Percentiles rank a stretch among this genome's conserved stretches.
These are phyloP conservation scores for Pseudomyrmex gracilis DNA, from an alignment of 1,140 invertebrate genomes.

Conservation along the genomic window DNA sequence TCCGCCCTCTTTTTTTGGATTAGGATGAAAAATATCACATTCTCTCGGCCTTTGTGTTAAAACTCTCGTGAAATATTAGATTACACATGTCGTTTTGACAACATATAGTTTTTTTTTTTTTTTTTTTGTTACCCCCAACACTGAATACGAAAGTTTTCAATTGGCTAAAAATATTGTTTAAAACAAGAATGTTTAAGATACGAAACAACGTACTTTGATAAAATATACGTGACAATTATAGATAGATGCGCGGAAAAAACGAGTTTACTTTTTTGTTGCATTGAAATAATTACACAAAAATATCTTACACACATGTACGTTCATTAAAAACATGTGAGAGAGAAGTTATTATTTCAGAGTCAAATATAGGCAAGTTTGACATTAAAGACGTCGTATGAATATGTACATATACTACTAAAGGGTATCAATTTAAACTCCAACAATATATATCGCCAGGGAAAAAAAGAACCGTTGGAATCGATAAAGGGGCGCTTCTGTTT, in stretches of 20 bases:
- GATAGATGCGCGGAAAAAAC: too few species aligned
- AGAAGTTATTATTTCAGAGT: background rate
- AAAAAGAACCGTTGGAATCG: conserved; percentile 31
- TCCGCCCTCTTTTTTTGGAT: background rate
- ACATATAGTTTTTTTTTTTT: background rate
- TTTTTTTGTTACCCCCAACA: conserved; percentile 2
- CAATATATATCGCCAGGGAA: conserved; percentile 43
- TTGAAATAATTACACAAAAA: background rate
- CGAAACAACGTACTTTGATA: too few species aligned
- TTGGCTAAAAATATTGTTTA: background rate
- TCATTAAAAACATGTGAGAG: conserved; percentile 15
- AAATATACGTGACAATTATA: too few species aligned
- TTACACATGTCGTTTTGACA: background rate
- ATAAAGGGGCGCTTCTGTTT: conserved; percentile 37
- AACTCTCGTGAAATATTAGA: background rate
- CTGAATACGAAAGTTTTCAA: background rate
- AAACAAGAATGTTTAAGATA: background rate
- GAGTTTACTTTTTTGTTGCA: background rate
- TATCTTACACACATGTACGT: background rate
- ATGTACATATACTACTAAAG: background rate
- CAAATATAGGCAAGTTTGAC: conserved; percentile 32
- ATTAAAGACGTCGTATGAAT: conserved; percentile 33
- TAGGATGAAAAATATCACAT: background rate
- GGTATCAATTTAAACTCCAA: conserved; percentile 42
- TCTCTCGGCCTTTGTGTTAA: conserved; percentile 1